Conservation (phyloP, 2,113 vertebrate genomes). For the Pterophyllum scalare region DNA sequence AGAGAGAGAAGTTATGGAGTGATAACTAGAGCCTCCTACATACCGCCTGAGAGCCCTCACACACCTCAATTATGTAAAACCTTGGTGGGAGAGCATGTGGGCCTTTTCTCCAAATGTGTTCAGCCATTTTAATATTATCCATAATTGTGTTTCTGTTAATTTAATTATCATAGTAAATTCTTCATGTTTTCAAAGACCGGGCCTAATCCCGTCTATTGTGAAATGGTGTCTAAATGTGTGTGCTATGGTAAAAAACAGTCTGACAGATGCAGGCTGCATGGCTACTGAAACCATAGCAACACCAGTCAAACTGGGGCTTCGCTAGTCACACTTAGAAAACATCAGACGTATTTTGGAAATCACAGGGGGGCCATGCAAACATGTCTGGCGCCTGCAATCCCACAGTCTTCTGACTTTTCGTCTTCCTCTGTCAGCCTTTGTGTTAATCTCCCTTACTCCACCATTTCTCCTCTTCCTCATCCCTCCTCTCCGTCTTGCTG, state of each 20-base stretch:
- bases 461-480: neutral
- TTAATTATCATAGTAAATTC: slow-evolving; percentile 1
- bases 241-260: slow-evolving; percentile 19
- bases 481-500: neutral
- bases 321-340: slow-evolving; percentile 46
- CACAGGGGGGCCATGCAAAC: slow-evolving; percentile 20
- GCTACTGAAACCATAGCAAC: slow-evolving; percentile 71
- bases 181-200: neutral
- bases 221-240: slow-evolving; percentile 42
- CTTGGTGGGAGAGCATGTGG: neutral
- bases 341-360: slow-evolving; percentile 50
- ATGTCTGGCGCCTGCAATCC: slow-evolving; percentile 11
- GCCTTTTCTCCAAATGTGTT: slow-evolving; percentile 6
- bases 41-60: slow-evolving; percentile 15
- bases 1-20: slow-evolving; percentile 36
- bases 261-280: slow-evolving; percentile 31
- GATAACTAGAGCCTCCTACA: slow-evolving; percentile 37
- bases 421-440: neutral
- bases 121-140: slow-evolving; percentile 1
- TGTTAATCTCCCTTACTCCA: slow-evolving; percentile 1
- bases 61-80: slow-evolving; percentile 46
- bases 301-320: slow-evolving; percentile 19
- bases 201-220: slow-evolving; percentile 21
- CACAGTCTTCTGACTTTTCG: neutral
- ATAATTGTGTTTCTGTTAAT: neutral